A percentile compares a stretch with the other conserved stretches of the same genome.
These are phyloP conservation scores for Andrena hattorfiana DNA, from an alignment of 2,888 invertebrate genomes.

Conservation along the genomic window DNA sequence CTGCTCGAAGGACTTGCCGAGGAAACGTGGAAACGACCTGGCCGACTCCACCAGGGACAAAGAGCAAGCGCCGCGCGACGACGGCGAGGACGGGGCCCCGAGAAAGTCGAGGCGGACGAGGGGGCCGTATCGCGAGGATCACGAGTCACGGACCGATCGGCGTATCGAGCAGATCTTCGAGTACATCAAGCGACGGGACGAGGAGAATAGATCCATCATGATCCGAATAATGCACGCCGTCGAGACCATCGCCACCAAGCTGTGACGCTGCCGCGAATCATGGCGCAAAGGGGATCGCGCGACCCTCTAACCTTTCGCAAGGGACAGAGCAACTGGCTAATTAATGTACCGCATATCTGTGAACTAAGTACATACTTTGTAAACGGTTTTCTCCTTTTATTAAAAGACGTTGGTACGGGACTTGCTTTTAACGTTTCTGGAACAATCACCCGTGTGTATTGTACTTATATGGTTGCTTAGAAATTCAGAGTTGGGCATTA, in stretches of 20 bases:
- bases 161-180: conserved; percentile 77
- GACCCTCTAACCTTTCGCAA: neutral
- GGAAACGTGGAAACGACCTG: conserved; percentile 6
- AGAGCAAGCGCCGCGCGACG: conserved; percentile 35
- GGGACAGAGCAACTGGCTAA: neutral
- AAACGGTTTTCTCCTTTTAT: conserved; percentile 9
- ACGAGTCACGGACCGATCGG: conserved; percentile 69
- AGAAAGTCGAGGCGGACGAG: conserved; percentile 56
- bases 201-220: conserved; percentile 77
- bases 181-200: conserved; percentile 77
- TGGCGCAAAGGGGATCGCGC: neutral
- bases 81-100: conserved; percentile 40
- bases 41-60: conserved; percentile 38
- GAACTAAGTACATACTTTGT: no score
- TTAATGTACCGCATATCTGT: neutral
- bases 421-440: no score
- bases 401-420: neutral
- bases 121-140: conserved; percentile 34
- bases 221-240: conserved; percentile 76
- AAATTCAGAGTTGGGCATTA: no score
- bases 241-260: conserved; percentile 76
- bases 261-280: conserved; percentile 28
- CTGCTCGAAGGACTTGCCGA: conserved; percentile 37
- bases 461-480: no score
- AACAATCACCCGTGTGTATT: no score